phyloP scores from a whole-genome alignment of 2,888 invertebrate genomes.

The Ptilodon capucinus region DNA sequence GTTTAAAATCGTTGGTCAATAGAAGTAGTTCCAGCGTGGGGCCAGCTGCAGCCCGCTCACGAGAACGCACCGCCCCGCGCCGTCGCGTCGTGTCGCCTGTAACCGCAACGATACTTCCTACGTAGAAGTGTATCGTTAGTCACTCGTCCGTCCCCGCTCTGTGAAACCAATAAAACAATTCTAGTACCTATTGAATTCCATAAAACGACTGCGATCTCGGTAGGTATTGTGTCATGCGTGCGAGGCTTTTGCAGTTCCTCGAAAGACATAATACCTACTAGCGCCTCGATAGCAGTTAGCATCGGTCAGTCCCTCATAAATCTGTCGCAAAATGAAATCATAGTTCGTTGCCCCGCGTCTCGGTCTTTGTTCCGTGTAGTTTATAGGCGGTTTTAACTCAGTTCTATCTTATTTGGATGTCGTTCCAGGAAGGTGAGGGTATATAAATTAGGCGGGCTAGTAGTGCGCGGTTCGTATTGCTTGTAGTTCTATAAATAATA shows the following conservation, averaged over 20 bases:
- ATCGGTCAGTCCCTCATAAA: slow-evolving; percentile 54
- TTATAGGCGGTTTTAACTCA: slow-evolving; percentile 31
- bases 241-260: slow-evolving; percentile 36
- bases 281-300: slow-evolving; percentile 36
- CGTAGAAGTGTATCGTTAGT: slow-evolving; percentile 31
- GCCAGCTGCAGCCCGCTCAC: slow-evolving; percentile 14
- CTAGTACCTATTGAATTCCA: slow-evolving; percentile 30
- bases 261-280: slow-evolving; percentile 43
- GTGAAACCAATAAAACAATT: slow-evolving; percentile 19
- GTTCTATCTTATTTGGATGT: slow-evolving; percentile 35
- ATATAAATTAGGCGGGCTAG: slow-evolving; percentile 18
- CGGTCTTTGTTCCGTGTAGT: slow-evolving; percentile 36
- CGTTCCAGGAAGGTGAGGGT: slow-evolving; percentile 30
- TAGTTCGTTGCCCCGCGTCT: slow-evolving; percentile 46
- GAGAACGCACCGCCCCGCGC: slow-evolving; percentile 12
- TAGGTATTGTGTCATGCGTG: neutral
- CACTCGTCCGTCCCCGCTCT: slow-evolving; percentile 18
- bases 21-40: slow-evolving; percentile 8
- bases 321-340: slow-evolving; percentile 52
- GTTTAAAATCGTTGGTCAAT: neutral
- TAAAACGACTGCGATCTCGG: neutral
- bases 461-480: slow-evolving; percentile 9
- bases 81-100: no score
- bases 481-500: slow-evolving; percentile 43
- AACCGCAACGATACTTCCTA: slow-evolving; percentile 9